Conservation (phyloP, 1,140 invertebrate genomes). For the Linepithema humile region DNA sequence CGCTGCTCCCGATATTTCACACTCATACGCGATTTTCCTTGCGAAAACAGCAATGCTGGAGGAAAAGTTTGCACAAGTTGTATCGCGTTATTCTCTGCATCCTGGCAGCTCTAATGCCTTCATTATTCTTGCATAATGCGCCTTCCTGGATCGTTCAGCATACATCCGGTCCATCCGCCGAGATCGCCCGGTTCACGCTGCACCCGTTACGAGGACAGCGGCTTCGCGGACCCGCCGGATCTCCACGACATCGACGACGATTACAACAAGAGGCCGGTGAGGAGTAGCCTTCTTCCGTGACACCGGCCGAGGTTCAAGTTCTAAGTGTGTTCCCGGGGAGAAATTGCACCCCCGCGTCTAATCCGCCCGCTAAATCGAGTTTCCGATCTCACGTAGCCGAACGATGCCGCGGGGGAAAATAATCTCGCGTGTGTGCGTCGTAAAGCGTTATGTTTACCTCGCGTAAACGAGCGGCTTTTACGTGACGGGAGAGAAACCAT, state of each 20-base stretch:
- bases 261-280: conserved; percentile 76
- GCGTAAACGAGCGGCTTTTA: conserved; percentile 65
- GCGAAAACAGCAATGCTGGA: too few species aligned
- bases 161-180: conserved; percentile 77
- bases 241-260: conserved; percentile 81
- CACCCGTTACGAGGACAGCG: conserved; percentile 81
- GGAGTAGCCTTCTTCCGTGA: conserved; percentile 80
- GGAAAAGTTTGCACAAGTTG: not conserved
- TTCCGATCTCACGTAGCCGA: not conserved
- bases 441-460: conserved; percentile 61
- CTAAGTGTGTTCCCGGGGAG: conserved; percentile 30
- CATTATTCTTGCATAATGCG: not conserved
- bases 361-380: not conserved
- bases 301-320: conserved; percentile 71
- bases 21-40: not conserved
- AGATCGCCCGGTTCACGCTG: conserved; percentile 81
- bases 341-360: not conserved
- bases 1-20: too few species aligned
- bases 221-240: conserved; percentile 78
- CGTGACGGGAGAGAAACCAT: conserved; percentile 22
- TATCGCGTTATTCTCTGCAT: not conserved
- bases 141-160: conserved; percentile 63
- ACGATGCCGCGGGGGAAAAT: not conserved
- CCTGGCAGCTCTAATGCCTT: too few species aligned
- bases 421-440: not conserved